phyloP scores from a whole-genome alignment of 1,140 invertebrate species.

The Chlorops oryzae region DNA sequence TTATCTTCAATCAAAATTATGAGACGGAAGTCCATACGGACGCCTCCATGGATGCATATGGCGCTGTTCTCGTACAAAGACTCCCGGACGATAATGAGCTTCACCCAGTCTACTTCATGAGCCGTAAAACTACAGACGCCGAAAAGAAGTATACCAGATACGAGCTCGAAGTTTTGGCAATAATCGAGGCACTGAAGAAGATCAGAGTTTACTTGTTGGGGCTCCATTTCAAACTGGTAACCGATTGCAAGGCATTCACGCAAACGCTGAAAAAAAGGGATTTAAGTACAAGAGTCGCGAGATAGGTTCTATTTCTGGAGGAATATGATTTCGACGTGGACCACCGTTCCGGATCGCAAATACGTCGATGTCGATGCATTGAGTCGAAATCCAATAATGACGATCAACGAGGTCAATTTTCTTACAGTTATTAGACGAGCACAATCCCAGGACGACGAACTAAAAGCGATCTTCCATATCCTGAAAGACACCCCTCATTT shows the following conservation, averaged over 20 bases:
- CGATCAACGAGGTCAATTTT: constrained; percentile 1
- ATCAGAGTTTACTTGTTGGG: constrained; percentile 25
- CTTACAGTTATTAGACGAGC: constrained; percentile 10
- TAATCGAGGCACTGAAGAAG: constrained; percentile 44
- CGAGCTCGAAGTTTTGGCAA: constrained; percentile 45
- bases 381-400: constrained; percentile 20
- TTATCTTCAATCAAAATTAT: constrained; percentile 29
- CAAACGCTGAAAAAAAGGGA: constrained; percentile 34
- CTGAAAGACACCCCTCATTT: neutral
- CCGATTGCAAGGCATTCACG: constrained; percentile 38
- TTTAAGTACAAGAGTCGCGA: constrained; percentile 24
- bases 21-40: constrained; percentile 44
- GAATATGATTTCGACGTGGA: constrained; percentile 27
- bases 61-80: constrained; percentile 38
- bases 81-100: constrained; percentile 34
- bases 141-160: constrained; percentile 40
- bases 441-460: constrained; percentile 16
- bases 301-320: constrained; percentile 29
- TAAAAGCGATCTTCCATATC: neutral
- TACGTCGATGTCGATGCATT: constrained; percentile 38
- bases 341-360: constrained; percentile 17
- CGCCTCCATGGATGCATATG: constrained; percentile 29
- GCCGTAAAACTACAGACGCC: constrained; percentile 38
- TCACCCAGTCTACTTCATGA: constrained; percentile 47
- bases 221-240: constrained; percentile 17